Conservation (phyloP, 2,888 invertebrate genomes). For the Artemia sinica region DNA sequence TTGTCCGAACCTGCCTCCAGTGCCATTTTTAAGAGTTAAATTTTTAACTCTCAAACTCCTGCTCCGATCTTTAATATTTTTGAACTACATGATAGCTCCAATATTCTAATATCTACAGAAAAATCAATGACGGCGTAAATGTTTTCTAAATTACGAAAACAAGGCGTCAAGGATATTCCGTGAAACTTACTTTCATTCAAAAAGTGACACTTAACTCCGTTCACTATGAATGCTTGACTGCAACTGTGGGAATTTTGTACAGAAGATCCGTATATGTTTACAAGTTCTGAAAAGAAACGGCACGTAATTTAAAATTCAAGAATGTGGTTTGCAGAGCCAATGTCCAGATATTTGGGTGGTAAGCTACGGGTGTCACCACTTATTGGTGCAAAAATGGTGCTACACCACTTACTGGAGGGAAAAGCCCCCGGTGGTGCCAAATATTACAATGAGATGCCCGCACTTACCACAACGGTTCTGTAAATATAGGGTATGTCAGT, state of each 20-base stretch:
- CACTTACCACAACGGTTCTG: too few relatives aligned
- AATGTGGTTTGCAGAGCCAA: not conserved
- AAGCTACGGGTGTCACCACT: too few relatives aligned
- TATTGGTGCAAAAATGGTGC: too few relatives aligned
- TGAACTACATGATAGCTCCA: not conserved
- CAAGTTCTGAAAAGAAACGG: too few relatives aligned
- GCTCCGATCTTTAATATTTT: not conserved
- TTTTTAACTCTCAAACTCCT: not conserved
- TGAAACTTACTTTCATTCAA: not conserved
- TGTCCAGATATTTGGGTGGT: too few relatives aligned
- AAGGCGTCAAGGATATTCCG: not conserved
- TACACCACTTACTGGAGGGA: too few relatives aligned
- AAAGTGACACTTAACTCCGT: not conserved
- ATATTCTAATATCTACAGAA: not conserved
- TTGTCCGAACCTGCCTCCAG: not conserved
- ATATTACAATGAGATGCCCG: too few relatives aligned
- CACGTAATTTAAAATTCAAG: too few relatives aligned
- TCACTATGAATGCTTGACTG: not conserved
- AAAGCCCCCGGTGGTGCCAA: too few relatives aligned
- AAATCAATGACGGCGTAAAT: not conserved
- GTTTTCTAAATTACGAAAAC: not conserved
- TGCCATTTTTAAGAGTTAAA: not conserved
- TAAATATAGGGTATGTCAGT: too few relatives aligned
- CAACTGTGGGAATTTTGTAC: too few relatives aligned
- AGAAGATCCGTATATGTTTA: too few relatives aligned